A percentile compares a stretch with the other conserved stretches of the same genome.
phyloP scores from a whole-genome alignment of 1,140 invertebrate species.

The Sycobia sp. region DNA sequence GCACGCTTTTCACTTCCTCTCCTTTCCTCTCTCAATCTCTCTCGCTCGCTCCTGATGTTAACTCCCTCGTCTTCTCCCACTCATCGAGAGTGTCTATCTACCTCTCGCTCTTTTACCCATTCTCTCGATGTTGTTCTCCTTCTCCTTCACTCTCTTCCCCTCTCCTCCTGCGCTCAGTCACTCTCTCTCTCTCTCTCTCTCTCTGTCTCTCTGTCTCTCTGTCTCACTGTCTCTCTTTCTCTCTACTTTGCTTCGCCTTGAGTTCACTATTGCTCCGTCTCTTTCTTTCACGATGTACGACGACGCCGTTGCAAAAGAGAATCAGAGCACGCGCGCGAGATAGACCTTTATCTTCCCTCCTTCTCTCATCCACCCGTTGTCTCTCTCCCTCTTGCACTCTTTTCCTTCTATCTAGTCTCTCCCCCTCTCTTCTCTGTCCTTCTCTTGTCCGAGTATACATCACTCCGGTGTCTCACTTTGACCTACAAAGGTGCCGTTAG shows the following conservation, averaged over 20 bases:
- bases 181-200: slow-evolving; percentile 39
- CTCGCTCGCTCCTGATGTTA: slow-evolving; percentile 31
- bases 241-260: slow-evolving; percentile 40
- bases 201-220: slow-evolving; percentile 50
- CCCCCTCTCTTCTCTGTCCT: slow-evolving; percentile 5
- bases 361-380: background rate
- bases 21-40: slow-evolving; percentile 40
- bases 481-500: slow-evolving; percentile 35
- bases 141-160: slow-evolving; percentile 48
- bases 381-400: background rate
- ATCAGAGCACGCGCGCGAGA: slow-evolving; percentile 15
- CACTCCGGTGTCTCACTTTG: slow-evolving; percentile 18
- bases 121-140: slow-evolving; percentile 40
- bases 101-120: slow-evolving; percentile 17
- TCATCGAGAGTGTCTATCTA: slow-evolving; percentile 44
- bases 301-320: slow-evolving; percentile 34
- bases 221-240: slow-evolving; percentile 45
- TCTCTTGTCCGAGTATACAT: background rate
- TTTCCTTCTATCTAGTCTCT: slow-evolving; percentile 4
- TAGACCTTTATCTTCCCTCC: slow-evolving; percentile 9
- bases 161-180: background rate
- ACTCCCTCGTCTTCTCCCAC: slow-evolving; percentile 41
- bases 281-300: too few relatives aligned
- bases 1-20: slow-evolving; percentile 53
- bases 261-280: too few relatives aligned